These are phyloP conservation scores for Caiman crocodilus DNA, from an alignment of 2,797 vertebrate genomes.

Conservation along the genomic window DNA sequence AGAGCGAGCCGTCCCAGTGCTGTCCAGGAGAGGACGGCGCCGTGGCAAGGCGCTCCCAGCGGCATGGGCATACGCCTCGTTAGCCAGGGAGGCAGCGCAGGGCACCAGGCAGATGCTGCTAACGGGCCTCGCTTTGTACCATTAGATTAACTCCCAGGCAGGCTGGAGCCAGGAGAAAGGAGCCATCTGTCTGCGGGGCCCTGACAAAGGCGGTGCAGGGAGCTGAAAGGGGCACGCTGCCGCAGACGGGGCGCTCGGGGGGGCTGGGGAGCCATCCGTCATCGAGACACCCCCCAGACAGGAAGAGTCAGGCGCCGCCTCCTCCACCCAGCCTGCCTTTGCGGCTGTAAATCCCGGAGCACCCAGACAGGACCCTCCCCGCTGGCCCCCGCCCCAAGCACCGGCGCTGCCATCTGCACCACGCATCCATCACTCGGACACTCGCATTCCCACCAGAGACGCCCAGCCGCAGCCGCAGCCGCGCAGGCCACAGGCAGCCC, in stretches of 20 bases:
- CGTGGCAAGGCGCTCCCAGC: accelerated
- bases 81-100: not conserved
- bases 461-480: not conserved
- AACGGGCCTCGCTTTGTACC: not conserved
- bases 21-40: too few relatives aligned
- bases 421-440: not conserved
- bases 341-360: constrained; percentile 26
- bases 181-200: constrained; percentile 13
- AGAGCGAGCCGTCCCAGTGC: too few relatives aligned
- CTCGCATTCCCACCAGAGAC: not conserved
- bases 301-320: not conserved
- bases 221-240: not conserved
- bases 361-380: not conserved
- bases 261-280: not conserved
- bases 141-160: constrained; percentile 8
- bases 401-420: not conserved
- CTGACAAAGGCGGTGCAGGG: not conserved
- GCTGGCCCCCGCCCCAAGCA: not conserved
- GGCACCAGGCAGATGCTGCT: not conserved
- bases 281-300: not conserved
- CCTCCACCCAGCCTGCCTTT: not conserved
- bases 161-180: not conserved
- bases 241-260: not conserved
- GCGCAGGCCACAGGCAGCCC: too few relatives aligned
- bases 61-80: accelerated